Evolutionary conservation across 2,113 vertebrate genomes (phyloP), one percentile per base, ranked within the genome.

Genomic region (Oenanthe melanoleuca): DNA sequence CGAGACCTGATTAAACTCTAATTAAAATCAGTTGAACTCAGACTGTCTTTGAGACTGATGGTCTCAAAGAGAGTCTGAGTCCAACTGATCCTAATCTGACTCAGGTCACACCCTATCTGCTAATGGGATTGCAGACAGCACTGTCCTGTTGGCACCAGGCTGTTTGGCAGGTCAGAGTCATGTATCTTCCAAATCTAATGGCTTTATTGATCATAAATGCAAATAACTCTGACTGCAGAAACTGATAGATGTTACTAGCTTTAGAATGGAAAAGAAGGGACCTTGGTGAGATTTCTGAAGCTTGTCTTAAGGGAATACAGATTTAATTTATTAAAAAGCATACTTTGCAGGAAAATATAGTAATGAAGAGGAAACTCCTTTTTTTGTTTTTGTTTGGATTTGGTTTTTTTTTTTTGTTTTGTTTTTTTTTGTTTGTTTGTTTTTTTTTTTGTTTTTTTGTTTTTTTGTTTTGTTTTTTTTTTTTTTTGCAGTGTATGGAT

Each of bases 41-140:
- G 67, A 25, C 61, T 77, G 6, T 93, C 28, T 55, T 25, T 44
- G 37, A 77, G 59, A 47, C 29, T 19, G 18, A 45, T 7, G 24
- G 23, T 63, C 22, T n/a, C 47, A 16, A 38, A 60, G 28, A 40
- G 37, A 42, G 24, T 42, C 14, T 64, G 60, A 64, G 49, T 53
- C 42, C 14, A 34, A 7, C 14, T 79, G 75, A 34, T 53, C 44
- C 24, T 64, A 14, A 53, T 65, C 49, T 44, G 75, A 10, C 50
- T 66, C 40, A 4, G 29, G 67, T 72, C n/a, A 33, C 24, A 11
- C 0, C 0, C 29, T 55, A 0, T 40, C 38, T 73, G 73, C 42
- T 78, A 19, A 71, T 2, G 4, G 42, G 29, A 8, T 10, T 49
- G 53, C 28, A 5, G 24, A 6, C 52, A 53, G 85, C 24, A 21